Evolutionary conservation across 53 echinoderm and acorn worm species (phyloP).

Genomic region (Temnopleurus reevesii): DNA sequence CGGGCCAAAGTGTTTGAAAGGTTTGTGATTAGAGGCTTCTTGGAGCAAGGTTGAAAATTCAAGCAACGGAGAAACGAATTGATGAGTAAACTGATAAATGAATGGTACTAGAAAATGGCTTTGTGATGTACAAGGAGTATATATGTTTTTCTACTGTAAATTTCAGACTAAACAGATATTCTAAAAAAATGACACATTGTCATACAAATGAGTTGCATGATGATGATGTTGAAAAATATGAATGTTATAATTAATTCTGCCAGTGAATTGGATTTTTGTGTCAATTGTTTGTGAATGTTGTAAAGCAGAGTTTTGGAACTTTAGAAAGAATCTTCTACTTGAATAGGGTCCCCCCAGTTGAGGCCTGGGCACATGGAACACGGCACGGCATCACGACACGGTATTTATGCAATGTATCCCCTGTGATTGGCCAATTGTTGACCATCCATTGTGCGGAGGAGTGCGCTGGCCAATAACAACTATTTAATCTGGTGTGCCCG

Average conservation of each 20-base stretch:
- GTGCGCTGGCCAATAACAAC: too few relatives aligned
- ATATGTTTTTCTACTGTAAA: conserved; percentile 31
- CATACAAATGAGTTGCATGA: conserved; percentile 29
- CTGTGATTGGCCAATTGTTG: too few relatives aligned
- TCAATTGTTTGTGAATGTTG: conserved; percentile 57
- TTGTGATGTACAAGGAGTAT: neutral
- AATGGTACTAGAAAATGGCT: conserved; percentile 1
- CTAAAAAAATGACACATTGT: conserved; percentile 10
- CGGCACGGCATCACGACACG: too few relatives aligned
- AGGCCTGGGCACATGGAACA: too few relatives aligned
- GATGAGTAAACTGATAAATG: neutral
- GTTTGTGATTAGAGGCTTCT: too few relatives aligned
- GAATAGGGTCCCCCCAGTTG: too few relatives aligned
- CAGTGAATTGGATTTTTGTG: conserved; percentile 48
- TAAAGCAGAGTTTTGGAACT: conserved; percentile 51
- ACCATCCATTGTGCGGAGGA: too few relatives aligned
- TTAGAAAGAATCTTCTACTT: conserved; percentile 6
- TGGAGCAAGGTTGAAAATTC: too few relatives aligned
- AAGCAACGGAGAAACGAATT: too few relatives aligned
- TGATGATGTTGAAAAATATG: neutral
- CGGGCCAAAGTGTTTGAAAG: too few relatives aligned
- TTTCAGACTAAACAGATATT: conserved; percentile 39
- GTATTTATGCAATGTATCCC: too few relatives aligned
- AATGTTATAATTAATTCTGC: conserved; percentile 36
- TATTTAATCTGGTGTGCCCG: too few relatives aligned